A percentile compares a stretch with the other conserved stretches of the same genome.
These are phyloP conservation scores for Hypsibius dujardini DNA, from an alignment of 1,140 invertebrate genomes.

Conservation along the genomic window DNA sequence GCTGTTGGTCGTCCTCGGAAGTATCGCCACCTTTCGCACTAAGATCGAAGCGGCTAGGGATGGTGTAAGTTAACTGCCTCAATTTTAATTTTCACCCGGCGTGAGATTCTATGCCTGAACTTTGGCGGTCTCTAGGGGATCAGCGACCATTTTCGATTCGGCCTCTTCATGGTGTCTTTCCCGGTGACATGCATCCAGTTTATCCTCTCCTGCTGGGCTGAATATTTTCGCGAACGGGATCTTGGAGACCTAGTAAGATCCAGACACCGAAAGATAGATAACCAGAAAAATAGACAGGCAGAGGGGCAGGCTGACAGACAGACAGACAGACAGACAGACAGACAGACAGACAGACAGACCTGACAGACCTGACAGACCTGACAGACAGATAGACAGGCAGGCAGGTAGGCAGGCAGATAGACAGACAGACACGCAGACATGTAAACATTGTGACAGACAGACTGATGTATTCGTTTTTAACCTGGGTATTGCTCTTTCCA, in stretches of 20 bases:
- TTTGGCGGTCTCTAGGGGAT: neutral
- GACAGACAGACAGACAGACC: too few relatives aligned
- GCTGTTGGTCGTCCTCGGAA: constrained; percentile 5
- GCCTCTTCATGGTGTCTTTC: neutral
- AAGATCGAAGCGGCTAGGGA: neutral
- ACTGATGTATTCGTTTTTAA: neutral
- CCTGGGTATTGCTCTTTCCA: neutral
- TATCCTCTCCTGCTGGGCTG: constrained; percentile 4
- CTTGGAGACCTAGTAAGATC: neutral
- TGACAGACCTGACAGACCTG: too few relatives aligned
- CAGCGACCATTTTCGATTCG: neutral
- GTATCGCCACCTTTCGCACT: neutral
- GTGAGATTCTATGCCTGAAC: neutral
- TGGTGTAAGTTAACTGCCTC: neutral
- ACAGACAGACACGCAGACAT: too few relatives aligned
- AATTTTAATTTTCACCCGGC: neutral
- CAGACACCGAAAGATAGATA: too few relatives aligned
- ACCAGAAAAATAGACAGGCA: too few relatives aligned
- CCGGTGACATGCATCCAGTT: neutral
- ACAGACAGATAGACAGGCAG: too few relatives aligned
- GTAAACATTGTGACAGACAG: too few relatives aligned
- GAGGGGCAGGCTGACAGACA: too few relatives aligned
- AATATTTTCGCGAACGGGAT: constrained; percentile 6
- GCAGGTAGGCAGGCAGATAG: too few relatives aligned
- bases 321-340: too few relatives aligned